Conservation (phyloP, 2,888 invertebrate species). For the Nipponacmea schrenckii region DNA sequence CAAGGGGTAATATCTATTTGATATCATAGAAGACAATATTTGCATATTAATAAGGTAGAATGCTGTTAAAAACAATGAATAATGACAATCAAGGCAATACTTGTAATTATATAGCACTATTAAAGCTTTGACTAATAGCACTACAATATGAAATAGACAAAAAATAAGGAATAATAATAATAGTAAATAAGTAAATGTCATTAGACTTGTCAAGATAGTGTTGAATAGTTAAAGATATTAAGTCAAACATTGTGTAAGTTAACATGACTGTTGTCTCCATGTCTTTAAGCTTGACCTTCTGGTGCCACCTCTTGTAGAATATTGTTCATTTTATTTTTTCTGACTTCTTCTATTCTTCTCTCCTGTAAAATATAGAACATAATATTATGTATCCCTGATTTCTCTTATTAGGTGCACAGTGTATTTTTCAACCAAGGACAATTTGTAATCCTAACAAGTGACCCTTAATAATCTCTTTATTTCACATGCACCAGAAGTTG, state of each 20-base stretch:
- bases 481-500: too few species aligned
- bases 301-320: not conserved
- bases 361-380: constrained; percentile 74
- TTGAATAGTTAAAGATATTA: not conserved
- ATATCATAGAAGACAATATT: constrained; percentile 4
- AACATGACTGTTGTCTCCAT: not conserved
- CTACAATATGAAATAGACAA: not conserved
- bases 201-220: not conserved
- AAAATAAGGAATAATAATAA: not conserved
- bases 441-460: too few species aligned
- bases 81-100: too few species aligned
- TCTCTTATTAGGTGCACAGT: too few species aligned
- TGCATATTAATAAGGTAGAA: constrained; percentile 5
- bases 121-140: not conserved
- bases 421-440: too few species aligned
- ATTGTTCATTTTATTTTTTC: constrained; percentile 79
- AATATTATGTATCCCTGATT: too few species aligned
- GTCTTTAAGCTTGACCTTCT: constrained; percentile 2
- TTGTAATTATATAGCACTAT: not conserved
- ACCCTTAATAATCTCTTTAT: too few species aligned
- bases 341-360: constrained; percentile 88
- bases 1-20: not conserved
- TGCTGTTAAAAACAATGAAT: constrained; percentile 1
- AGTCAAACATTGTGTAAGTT: not conserved
- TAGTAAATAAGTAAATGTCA: too few species aligned